A percentile compares a stretch with the other conserved stretches of the same genome.
Evolutionary conservation across 2,113 vertebrate genomes (phyloP).

Genomic region (Xenopus laevis): DNA sequence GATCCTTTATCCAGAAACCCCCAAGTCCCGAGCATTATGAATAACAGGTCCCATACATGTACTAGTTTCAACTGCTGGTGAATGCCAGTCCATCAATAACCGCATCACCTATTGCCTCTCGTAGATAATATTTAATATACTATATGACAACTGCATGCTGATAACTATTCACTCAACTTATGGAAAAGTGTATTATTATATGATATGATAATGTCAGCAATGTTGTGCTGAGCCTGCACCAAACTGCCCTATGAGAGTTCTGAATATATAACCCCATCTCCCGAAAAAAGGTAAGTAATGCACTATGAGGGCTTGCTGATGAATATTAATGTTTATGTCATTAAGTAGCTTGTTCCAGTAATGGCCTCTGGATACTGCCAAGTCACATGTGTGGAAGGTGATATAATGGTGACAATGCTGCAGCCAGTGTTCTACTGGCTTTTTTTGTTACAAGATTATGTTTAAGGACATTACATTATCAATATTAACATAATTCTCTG

Average conservation of each 20-base stretch:
- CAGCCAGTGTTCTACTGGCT: neutral
- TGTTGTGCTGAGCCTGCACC: constrained; percentile 19
- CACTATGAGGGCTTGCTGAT: constrained; percentile 27
- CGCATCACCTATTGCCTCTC: neutral
- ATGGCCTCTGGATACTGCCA: constrained; percentile 39
- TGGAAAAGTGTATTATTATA: constrained; percentile 23
- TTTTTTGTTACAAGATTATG: neutral
- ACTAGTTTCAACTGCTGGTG: neutral
- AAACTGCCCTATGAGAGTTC: constrained; percentile 30
- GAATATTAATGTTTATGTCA: constrained; percentile 44
- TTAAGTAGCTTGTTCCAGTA: constrained; percentile 42
- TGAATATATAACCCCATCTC: constrained; percentile 34
- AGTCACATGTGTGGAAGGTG: constrained; percentile 29
- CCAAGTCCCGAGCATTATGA: no score
- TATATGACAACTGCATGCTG: neutral
- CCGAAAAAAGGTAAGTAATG: constrained; percentile 30
- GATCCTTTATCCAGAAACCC: no score
- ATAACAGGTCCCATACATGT: no score
- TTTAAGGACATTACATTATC: neutral
- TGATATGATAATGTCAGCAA: constrained; percentile 14
- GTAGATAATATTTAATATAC: constrained; percentile 3
- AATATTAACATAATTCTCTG: neutral
- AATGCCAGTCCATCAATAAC: neutral
- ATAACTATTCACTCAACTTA: constrained; percentile 12
- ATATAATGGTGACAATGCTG: constrained; percentile 32